Percentiles rank a stretch among this genome's conserved stretches.
These are phyloP conservation scores for Palythoa caribaeorum DNA, from an alignment of 92 coral and sea anemone species.

Conservation along the genomic window DNA sequence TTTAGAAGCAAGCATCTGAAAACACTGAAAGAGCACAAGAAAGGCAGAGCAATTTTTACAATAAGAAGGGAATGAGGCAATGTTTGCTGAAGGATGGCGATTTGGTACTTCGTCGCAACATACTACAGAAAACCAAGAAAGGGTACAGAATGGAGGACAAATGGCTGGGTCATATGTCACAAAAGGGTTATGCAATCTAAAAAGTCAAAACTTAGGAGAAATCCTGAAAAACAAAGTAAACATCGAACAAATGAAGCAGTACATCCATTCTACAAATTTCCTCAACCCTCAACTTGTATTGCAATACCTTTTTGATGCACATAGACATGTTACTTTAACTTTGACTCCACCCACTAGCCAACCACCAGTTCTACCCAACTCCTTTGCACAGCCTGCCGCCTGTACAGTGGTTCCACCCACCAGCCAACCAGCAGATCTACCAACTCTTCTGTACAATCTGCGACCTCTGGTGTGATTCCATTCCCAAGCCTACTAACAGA, in stretches of 20 bases:
- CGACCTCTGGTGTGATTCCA: neutral
- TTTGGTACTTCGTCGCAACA: slow-evolving; percentile 28
- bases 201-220: neutral
- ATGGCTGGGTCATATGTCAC: neutral
- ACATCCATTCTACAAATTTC: slow-evolving; percentile 6
- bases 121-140: slow-evolving; percentile 15
- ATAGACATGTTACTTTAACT: neutral
- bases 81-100: slow-evolving; percentile 16
- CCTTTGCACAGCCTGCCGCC: too few species aligned
- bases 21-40: neutral
- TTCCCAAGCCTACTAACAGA: too few species aligned
- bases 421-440: too few species aligned
- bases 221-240: neutral
- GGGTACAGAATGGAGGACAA: slow-evolving; percentile 1
- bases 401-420: too few species aligned
- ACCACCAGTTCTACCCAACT: too few species aligned
- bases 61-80: neutral
- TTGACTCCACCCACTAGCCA: neutral
- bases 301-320: neutral
- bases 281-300: slow-evolving; percentile 7
- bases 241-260: neutral
- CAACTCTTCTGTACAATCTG: neutral
- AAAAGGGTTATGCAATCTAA: slow-evolving; percentile 3
- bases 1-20: neutral
- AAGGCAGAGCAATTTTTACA: neutral